Evolutionary conservation across 2,797 vertebrate species (phyloP).

Genomic region (Sebastes diploproa): DNA sequence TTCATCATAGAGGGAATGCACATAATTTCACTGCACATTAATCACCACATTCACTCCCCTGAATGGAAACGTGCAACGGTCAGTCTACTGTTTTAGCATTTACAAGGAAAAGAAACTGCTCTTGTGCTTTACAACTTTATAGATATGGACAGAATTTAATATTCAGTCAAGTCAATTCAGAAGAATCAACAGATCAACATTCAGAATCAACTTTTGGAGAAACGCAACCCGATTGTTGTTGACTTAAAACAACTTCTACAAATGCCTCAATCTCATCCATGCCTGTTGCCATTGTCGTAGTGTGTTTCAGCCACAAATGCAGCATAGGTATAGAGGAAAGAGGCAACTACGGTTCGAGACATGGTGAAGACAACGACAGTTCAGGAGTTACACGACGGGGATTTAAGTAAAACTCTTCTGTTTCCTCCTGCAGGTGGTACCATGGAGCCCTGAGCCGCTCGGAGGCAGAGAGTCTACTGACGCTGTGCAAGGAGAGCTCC

Average conservation of each 20-base stretch:
- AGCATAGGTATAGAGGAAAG: background rate
- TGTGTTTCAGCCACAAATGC: background rate
- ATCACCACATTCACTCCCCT: background rate
- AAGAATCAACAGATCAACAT: no score
- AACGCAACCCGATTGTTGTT: background rate
- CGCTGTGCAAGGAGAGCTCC: slow-evolving; percentile 93
- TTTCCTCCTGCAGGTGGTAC: slow-evolving; percentile 88
- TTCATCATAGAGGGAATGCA: background rate
- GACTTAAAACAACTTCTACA: background rate
- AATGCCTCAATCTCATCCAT: background rate
- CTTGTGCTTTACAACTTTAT: background rate
- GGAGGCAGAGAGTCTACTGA: slow-evolving; percentile 89
- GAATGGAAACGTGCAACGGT: background rate
- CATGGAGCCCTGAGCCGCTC: slow-evolving; percentile 90
- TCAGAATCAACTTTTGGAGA: no score
- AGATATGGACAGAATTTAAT: background rate
- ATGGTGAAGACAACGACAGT: background rate
- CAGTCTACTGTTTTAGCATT: background rate
- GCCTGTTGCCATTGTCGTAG: background rate
- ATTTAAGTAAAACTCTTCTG: background rate
- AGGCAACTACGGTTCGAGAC: background rate
- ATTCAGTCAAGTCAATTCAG: background rate
- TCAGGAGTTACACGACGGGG: background rate
- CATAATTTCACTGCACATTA: background rate
- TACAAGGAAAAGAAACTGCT: background rate